These are phyloP conservation scores for Neoscelio sp. DNA, from an alignment of 2,888 invertebrate genomes.

Conservation along the genomic window DNA sequence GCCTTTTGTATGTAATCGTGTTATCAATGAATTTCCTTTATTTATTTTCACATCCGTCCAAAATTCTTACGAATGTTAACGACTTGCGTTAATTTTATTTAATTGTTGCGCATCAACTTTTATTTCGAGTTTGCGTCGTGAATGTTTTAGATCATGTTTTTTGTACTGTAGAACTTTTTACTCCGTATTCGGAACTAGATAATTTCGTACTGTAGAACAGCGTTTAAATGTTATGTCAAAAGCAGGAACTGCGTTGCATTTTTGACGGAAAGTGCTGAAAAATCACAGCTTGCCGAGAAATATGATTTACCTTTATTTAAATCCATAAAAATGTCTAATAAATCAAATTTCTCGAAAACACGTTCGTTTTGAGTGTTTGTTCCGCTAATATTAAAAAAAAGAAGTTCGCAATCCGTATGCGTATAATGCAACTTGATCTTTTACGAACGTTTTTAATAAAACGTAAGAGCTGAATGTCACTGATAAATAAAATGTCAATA, in stretches of 20 bases:
- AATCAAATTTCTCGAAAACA: slow-evolving; percentile 2
- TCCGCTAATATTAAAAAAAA: slow-evolving; percentile 15
- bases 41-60: slow-evolving; percentile 38
- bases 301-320: slow-evolving; percentile 4
- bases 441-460: slow-evolving; percentile 15
- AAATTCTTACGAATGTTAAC: slow-evolving; percentile 9
- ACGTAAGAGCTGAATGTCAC: slow-evolving; percentile 21
- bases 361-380: slow-evolving; percentile 17
- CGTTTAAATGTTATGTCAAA: not conserved
- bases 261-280: not conserved
- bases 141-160: not conserved
- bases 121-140: not conserved
- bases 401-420: slow-evolving; percentile 1
- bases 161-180: slow-evolving; percentile 1
- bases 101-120: slow-evolving; percentile 10
- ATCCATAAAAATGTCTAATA: not conserved
- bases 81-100: slow-evolving; percentile 38
- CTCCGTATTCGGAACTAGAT: slow-evolving; percentile 2
- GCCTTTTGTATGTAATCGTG: not conserved
- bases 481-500: slow-evolving; percentile 34
- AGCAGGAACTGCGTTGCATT: not conserved
- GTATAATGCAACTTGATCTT: slow-evolving; percentile 3
- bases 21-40: slow-evolving; percentile 3
- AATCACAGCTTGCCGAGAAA: not conserved
- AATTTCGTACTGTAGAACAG: not conserved